phyloP scores from a whole-genome alignment of 2,888 invertebrate species.

The Caenorhabditis afra region DNA sequence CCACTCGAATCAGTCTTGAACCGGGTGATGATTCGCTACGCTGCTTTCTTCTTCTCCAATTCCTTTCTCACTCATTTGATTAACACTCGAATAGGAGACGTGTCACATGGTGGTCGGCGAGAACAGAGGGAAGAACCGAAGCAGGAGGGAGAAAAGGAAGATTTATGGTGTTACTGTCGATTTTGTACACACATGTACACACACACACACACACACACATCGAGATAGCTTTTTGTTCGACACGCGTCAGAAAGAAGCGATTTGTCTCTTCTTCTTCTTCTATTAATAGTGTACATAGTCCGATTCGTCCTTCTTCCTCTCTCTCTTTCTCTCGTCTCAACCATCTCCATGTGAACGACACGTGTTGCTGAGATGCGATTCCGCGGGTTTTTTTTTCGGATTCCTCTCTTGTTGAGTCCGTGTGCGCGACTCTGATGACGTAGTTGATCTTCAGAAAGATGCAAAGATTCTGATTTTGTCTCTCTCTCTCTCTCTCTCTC shows the following conservation, averaged over 20 bases:
- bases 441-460: conserved; percentile 43
- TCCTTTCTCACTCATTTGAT: conserved; percentile 1
- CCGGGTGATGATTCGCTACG: background rate
- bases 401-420: conserved; percentile 19
- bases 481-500: background rate
- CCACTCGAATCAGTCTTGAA: conserved; percentile 4
- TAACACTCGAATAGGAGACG: conserved; percentile 4
- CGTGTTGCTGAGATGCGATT: background rate
- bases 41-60: too few species aligned
- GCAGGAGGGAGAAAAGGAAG: conserved; percentile 13
- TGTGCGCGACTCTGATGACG: conserved; percentile 22
- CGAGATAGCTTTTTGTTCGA: conserved; percentile 16
- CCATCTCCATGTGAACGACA: conserved; percentile 55
- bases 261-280: conserved; percentile 8
- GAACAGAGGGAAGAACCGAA: conserved; percentile 20
- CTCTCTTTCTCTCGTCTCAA: background rate
- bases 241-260: conserved; percentile 13
- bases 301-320: too few species aligned
- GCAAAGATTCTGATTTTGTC: conserved; percentile 16
- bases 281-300: conserved; percentile 40
- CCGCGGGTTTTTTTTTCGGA: conserved; percentile 7
- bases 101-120: conserved; percentile 37
- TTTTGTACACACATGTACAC: conserved; percentile 4
- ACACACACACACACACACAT: too few species aligned
- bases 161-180: conserved; percentile 45